Percentiles rank a stretch among this genome's conserved stretches.
Evolutionary conservation across 2,888 invertebrate genomes (phyloP).

Genomic region (Cryptocephalus primarius): DNA sequence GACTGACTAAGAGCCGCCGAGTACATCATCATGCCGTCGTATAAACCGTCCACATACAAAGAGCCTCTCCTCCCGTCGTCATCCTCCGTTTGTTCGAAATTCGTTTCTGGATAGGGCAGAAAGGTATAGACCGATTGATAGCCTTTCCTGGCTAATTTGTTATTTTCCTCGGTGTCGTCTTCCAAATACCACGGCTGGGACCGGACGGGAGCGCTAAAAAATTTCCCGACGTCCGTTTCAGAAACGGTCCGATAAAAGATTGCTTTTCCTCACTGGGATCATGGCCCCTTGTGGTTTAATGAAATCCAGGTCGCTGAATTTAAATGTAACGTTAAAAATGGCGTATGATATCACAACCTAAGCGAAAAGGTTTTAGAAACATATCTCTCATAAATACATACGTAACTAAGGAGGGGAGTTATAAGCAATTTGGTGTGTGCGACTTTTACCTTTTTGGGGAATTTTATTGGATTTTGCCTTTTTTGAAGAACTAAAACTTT

Average conservation of each 20-base stretch:
- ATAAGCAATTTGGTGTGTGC: no score
- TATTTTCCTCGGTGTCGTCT: conserved; percentile 68
- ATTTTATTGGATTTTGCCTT: no score
- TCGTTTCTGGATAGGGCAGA: conserved; percentile 65
- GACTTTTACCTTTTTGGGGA: no score
- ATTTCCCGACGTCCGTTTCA: not conserved
- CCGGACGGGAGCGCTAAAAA: conserved; percentile 28
- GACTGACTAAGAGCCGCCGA: conserved; percentile 86
- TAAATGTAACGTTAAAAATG: no score
- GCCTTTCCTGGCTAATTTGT: conserved; percentile 72
- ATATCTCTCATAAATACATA: no score
- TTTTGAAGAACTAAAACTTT: no score
- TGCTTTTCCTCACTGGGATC: not conserved
- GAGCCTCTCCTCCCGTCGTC: conserved; percentile 54
- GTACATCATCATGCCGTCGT: conserved; percentile 91
- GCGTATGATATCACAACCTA: no score
- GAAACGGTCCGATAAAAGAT: not conserved
- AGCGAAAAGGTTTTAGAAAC: no score
- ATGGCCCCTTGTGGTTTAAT: no score
- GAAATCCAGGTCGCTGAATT: no score
- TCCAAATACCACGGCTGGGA: conserved; percentile 79
- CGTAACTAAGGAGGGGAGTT: no score
- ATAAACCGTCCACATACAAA: conserved; percentile 57
- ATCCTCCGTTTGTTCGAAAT: conserved; percentile 59
- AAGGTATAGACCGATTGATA: conserved; percentile 83